Base-by-base conservation (phyloP, 2,113 vertebrate species). In the Balaeniceps rex region DNA sequence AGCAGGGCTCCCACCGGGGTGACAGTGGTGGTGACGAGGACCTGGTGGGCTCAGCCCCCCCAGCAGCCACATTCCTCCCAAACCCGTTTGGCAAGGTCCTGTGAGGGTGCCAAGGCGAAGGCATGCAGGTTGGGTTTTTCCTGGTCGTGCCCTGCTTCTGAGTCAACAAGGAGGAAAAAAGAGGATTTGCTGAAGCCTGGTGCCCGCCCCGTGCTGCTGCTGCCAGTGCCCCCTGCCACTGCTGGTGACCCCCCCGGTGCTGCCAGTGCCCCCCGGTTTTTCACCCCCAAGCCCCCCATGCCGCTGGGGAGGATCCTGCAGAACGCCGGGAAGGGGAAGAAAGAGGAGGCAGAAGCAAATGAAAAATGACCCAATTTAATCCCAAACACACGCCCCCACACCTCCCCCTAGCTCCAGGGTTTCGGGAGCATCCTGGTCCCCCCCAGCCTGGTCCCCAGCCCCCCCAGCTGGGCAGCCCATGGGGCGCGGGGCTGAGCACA, bases 351-450 rank as follows among this genome's bases (percentile, higher is more conserved):
- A 83, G 70, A 88, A 93, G 63, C 61, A 42, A 83, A 49, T 90
- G 90, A 97, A 96, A 97, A 97, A 83, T 3, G 22, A 88, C 82
- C 61, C 61, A 38, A 17, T 97, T 97, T 97, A 97, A 96, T 94
- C 61, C n/a, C 70, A 79, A 89, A 87, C n/a, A n/a, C n/a, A n/a
- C n/a, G 28, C 25, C 12, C 14, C 44, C 47, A 40, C 25, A 12
- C 19, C 40, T 33, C 25, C 8, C 24, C 29, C 42, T n/a, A 19
- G 89, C 42, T 54, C 74, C 10, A 1, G 33, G 8, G 72, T 66
- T 47, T 60, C 0, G 1, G 57, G 26, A 80, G 36, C 44, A 46
- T 47, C 44, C 66, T 4, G 9, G 16, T 18, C 9, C 34, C 63
- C 24, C 14, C 52, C 28, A 5, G 29, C 42, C 14, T 14, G 42